These are phyloP conservation scores for Epiblema foenella DNA, from an alignment of 2,888 invertebrate species.

Conservation along the genomic window DNA sequence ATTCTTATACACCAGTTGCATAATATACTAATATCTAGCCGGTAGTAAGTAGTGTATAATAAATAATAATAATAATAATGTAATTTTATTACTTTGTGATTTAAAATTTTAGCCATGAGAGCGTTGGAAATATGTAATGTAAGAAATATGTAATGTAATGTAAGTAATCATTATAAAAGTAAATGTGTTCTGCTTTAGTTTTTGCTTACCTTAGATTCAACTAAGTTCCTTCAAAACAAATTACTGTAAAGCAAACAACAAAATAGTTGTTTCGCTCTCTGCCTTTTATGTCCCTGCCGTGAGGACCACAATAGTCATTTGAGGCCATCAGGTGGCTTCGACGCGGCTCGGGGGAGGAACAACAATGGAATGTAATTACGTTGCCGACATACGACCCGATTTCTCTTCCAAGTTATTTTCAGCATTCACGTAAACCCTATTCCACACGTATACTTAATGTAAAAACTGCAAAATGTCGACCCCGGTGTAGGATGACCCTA, in stretches of 20 bases:
- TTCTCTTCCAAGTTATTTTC: constrained; percentile 59
- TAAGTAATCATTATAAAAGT: not conserved
- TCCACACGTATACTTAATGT: constrained; percentile 27
- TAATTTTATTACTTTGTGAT: too few relatives aligned
- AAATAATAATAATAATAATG: too few relatives aligned
- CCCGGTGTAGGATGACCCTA: not conserved
- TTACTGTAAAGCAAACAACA: not conserved
- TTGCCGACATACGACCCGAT: constrained; percentile 65
- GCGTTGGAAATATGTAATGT: too few relatives aligned
- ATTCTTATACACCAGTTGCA: too few relatives aligned
- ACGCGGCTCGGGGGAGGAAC: constrained; percentile 49
- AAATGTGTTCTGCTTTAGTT: not conserved
- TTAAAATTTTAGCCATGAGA: not conserved
- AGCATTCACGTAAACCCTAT: constrained; percentile 34
- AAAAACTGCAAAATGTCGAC: constrained; percentile 10
- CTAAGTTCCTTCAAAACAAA: not conserved
- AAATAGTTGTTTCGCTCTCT: not conserved
- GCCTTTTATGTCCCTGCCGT: not conserved
- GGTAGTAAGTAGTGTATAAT: too few relatives aligned
- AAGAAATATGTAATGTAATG: too few relatives aligned
- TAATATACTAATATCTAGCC: too few relatives aligned
- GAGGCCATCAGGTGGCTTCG: constrained; percentile 36
- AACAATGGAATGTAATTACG: constrained; percentile 80
- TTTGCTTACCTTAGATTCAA: not conserved
- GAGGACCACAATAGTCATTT: constrained; percentile 25